phyloP scores from a whole-genome alignment of 2,797 vertebrate species.

The Echiichthys vipera region DNA sequence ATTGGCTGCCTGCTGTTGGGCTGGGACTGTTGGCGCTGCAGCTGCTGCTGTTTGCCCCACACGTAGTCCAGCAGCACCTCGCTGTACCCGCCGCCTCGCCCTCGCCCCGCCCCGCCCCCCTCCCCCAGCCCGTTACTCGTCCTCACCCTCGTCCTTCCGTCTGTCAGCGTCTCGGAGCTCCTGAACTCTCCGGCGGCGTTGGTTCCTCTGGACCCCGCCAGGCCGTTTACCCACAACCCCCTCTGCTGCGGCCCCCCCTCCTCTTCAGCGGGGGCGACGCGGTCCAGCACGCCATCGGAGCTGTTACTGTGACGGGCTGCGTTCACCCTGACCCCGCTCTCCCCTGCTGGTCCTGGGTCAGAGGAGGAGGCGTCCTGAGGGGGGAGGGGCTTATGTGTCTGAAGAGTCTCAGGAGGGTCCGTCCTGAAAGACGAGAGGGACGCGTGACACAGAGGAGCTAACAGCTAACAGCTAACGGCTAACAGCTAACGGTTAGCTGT shows the following conservation, averaged over 20 bases:
- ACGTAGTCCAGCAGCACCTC: slow-evolving; percentile 89
- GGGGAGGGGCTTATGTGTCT: slow-evolving; percentile 52
- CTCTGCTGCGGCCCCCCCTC: slow-evolving; percentile 46
- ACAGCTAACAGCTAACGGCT: not conserved
- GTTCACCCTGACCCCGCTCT: slow-evolving; percentile 25
- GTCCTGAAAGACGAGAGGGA: slow-evolving; percentile 37
- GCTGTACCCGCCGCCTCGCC: slow-evolving; percentile 70
- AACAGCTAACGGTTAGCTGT: not conserved
- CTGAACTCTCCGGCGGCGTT: not conserved
- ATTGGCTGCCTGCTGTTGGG: slow-evolving; percentile 55
- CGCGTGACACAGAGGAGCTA: not conserved
- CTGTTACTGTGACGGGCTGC: slow-evolving; percentile 86
- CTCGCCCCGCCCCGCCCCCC: slow-evolving; percentile 10
- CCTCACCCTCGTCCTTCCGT: slow-evolving; percentile 2
- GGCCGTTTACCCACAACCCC: slow-evolving; percentile 45
- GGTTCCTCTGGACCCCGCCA: slow-evolving; percentile 15
- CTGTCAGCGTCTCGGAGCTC: slow-evolving; percentile 31
- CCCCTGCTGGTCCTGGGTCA: slow-evolving; percentile 25
- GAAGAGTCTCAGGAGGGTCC: slow-evolving; percentile 41
- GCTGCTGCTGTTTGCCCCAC: slow-evolving; percentile 85
- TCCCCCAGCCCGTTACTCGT: slow-evolving; percentile 27
- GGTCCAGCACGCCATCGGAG: slow-evolving; percentile 85
- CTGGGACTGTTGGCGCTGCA: slow-evolving; percentile 75
- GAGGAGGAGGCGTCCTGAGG: slow-evolving; percentile 67
- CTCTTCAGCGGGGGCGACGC: slow-evolving; percentile 45